Conservation (phyloP, 2,888 invertebrate genomes). For the Papilio gigon region DNA sequence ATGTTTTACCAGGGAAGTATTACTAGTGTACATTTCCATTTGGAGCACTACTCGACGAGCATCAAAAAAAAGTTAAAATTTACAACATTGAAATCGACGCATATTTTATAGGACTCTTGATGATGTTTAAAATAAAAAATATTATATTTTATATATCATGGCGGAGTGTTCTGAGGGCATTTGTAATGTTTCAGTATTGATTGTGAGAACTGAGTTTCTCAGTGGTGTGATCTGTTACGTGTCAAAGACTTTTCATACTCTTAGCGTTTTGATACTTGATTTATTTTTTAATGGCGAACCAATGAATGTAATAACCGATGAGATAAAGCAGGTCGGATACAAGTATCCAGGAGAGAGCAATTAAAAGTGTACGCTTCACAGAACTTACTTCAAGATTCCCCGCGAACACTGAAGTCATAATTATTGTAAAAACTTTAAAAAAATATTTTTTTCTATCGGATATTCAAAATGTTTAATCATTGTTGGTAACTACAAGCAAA, state of each 20-base stretch:
- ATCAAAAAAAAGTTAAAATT: neutral
- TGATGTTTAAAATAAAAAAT: neutral
- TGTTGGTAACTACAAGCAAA: neutral
- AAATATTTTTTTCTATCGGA: conserved; percentile 2
- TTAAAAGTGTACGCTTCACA: conserved; percentile 58
- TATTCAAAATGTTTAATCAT: neutral
- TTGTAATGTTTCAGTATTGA: too few species aligned
- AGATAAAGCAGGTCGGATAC: neutral
- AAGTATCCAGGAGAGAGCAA: conserved; percentile 8
- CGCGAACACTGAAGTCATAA: conserved; percentile 12
- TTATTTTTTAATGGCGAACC: neutral
- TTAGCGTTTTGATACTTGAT: neutral
- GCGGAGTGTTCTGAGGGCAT: too few species aligned
- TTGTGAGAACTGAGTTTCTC: too few species aligned
- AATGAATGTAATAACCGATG: neutral
- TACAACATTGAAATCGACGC: neutral
- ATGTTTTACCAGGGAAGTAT: neutral
- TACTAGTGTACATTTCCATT: neutral
- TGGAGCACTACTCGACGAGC: neutral
- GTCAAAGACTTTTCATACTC: too few species aligned
- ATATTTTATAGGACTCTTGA: conserved; percentile 2
- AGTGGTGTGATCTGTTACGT: too few species aligned
- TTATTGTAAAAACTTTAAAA: conserved; percentile 4
- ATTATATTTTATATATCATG: neutral
- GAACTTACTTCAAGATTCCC: conserved; percentile 39